phyloP scores from a whole-genome alignment of 2,888 invertebrate species.

The Drosophila cracens region DNA sequence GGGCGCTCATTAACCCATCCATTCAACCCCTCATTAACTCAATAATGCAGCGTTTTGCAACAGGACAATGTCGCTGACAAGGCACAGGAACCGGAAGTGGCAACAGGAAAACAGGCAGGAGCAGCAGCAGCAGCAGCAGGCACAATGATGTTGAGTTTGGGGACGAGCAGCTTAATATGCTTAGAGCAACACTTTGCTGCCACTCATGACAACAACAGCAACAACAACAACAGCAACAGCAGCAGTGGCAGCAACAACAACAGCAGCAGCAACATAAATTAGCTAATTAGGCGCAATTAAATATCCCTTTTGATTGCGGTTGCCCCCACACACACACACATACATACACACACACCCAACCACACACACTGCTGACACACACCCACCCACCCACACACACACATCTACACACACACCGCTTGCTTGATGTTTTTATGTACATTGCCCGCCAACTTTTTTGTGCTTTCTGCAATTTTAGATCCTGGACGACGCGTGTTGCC shows the following conservation, averaged over 20 bases:
- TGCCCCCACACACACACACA: conserved; percentile 48
- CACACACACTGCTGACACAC: neutral
- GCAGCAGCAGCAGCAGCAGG: neutral
- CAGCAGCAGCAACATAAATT: conserved; percentile 69
- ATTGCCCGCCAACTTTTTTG: conserved; percentile 56
- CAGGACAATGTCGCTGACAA: conserved; percentile 43
- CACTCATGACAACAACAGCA: conserved; percentile 41
- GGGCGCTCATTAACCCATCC: conserved; percentile 20
- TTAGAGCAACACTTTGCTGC: conserved; percentile 68
- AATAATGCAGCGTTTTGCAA: conserved; percentile 33
- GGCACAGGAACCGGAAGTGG: conserved; percentile 1
- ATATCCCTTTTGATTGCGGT: conserved; percentile 79
- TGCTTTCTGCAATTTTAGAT: conserved; percentile 70
- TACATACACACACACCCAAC: conserved; percentile 3
- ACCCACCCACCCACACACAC: neutral
- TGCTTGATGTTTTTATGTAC: conserved; percentile 61
- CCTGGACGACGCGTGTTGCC: conserved; percentile 66
- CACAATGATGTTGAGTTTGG: neutral
- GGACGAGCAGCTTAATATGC: conserved; percentile 55
- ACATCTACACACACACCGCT: neutral
- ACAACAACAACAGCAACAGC: conserved; percentile 9
- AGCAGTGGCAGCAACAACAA: conserved; percentile 29
- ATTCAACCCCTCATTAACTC: conserved; percentile 16
- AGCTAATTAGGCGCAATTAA: conserved; percentile 79
- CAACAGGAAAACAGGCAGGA: conserved; percentile 3